A percentile compares a stretch with the other conserved stretches of the same genome.
These are phyloP conservation scores for Furcula furcula DNA, from an alignment of 2,888 invertebrate genomes.

Conservation along the genomic window DNA sequence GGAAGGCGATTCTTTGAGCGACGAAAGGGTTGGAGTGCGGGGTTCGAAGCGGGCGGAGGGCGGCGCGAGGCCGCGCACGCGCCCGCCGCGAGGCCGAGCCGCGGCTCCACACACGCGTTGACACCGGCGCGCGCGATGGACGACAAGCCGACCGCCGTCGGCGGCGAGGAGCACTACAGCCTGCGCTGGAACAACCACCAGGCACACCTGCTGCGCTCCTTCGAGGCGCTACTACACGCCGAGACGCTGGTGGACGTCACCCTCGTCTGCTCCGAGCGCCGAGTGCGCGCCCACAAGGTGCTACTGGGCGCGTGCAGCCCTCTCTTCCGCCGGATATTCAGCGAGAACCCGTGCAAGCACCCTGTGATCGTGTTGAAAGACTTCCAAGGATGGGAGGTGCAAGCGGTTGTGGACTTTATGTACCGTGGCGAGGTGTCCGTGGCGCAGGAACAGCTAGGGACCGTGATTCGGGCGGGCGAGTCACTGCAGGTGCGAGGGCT, in stretches of 20 bases:
- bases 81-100: constrained; percentile 49
- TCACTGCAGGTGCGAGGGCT: constrained; percentile 92
- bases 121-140: constrained; percentile 69
- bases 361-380: constrained; percentile 96
- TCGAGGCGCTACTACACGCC: constrained; percentile 93
- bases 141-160: constrained; percentile 68
- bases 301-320: constrained; percentile 94
- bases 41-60: constrained; percentile 65
- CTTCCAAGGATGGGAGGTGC: constrained; percentile 93
- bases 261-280: constrained; percentile 92
- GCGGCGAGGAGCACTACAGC: constrained; percentile 90
- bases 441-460: constrained; percentile 90
- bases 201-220: constrained; percentile 92
- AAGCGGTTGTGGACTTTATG: constrained; percentile 96
- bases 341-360: constrained; percentile 96
- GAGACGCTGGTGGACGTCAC: constrained; percentile 95
- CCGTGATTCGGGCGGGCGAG: constrained; percentile 93
- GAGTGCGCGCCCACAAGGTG: constrained; percentile 94
- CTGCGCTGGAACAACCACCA: constrained; percentile 97
- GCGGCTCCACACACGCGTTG: constrained; percentile 58
- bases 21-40: constrained; percentile 72
- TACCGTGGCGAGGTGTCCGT: constrained; percentile 96
- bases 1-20: constrained; percentile 62
- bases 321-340: constrained; percentile 93
- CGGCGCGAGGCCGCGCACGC: constrained; percentile 70